phyloP scores from a whole-genome alignment of 1,140 invertebrate species.

The Pseudachorutes palmiensis region DNA sequence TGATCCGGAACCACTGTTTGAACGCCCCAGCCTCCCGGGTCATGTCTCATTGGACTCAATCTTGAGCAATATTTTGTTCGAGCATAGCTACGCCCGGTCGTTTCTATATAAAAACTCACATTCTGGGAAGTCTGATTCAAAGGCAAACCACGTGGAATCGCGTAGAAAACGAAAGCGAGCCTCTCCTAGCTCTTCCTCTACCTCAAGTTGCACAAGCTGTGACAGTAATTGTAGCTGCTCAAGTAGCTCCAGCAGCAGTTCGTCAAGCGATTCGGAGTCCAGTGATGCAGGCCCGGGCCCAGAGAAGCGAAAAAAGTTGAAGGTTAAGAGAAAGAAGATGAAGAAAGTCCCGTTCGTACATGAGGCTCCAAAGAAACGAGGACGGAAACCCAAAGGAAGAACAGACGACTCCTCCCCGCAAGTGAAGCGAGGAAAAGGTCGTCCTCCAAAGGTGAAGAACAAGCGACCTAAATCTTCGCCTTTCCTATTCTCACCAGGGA shows the following conservation, averaged over 20 bases:
- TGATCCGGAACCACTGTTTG: constrained; percentile 26
- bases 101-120: too few relatives aligned
- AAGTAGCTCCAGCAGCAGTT: constrained; percentile 45
- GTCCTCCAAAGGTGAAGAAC: constrained; percentile 19
- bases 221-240: constrained; percentile 68
- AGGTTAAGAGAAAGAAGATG: not conserved
- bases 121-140: too few relatives aligned
- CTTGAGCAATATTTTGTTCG: constrained; percentile 19
- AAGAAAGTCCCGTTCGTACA: not conserved
- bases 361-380: constrained; percentile 5
- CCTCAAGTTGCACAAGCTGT: constrained; percentile 66
- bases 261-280: constrained; percentile 45
- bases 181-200: constrained; percentile 47
- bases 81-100: constrained; percentile 37
- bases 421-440: not conserved
- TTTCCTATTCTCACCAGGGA: too few relatives aligned
- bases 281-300: constrained; percentile 14
- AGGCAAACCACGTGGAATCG: too few relatives aligned
- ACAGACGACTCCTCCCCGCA: constrained; percentile 1
- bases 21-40: constrained; percentile 25
- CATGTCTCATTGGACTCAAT: constrained; percentile 32
- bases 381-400: constrained; percentile 13
- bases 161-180: constrained; percentile 22
- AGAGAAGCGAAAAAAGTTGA: not conserved
- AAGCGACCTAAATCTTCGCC: constrained; percentile 48